These are phyloP conservation scores for Muscicapa adusta DNA, from an alignment of 2,113 vertebrate genomes.

Conservation along the genomic window DNA sequence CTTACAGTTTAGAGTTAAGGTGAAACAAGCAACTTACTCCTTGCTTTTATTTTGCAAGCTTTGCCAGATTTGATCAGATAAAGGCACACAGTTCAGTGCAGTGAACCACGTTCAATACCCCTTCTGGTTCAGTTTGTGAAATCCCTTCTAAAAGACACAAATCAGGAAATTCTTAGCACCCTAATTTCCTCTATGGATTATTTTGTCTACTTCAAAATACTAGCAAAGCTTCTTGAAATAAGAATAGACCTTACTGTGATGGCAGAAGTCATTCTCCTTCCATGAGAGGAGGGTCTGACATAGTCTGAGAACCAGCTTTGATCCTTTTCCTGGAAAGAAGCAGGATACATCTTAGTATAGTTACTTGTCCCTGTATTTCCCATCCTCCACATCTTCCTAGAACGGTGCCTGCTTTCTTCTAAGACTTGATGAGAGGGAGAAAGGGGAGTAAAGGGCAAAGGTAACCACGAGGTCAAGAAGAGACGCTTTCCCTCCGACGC, in stretches of 20 bases:
- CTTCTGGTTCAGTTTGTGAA: background rate
- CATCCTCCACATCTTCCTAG: constrained; percentile 28
- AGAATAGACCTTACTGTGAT: constrained; percentile 36
- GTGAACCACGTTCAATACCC: background rate
- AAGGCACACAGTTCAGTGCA: background rate
- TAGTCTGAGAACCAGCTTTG: background rate
- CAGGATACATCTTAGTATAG: constrained; percentile 9
- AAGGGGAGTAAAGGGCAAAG: constrained; percentile 53
- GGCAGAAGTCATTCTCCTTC: constrained; percentile 10
- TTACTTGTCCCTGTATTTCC: background rate
- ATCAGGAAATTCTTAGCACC: background rate
- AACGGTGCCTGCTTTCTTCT: constrained; percentile 43
- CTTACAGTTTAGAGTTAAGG: background rate
- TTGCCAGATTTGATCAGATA: background rate
- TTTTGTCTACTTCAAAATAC: background rate
- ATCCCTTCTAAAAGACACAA: background rate
- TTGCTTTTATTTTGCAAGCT: background rate
- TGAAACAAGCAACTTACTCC: background rate
- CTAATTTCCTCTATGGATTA: background rate
- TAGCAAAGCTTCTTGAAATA: background rate
- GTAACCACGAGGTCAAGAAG: constrained; percentile 45
- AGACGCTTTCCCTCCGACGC: background rate
- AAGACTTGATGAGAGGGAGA: constrained; percentile 33
- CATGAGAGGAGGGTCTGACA: background rate
- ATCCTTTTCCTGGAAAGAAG: constrained; percentile 24